These are phyloP conservation scores for Platerodrilus igneus DNA, from an alignment of 2,888 invertebrate genomes.

Conservation along the genomic window DNA sequence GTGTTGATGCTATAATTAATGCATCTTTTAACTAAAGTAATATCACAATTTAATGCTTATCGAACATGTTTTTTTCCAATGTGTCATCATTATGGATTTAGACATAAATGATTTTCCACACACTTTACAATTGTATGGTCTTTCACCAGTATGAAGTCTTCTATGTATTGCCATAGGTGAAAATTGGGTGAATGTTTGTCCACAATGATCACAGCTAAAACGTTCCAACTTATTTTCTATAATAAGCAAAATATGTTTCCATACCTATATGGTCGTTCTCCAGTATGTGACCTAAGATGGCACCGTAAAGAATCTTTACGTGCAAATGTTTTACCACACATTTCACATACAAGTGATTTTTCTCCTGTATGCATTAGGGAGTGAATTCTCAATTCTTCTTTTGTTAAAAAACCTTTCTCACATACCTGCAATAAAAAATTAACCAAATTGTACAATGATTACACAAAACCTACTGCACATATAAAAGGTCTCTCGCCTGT, in stretches of 20 bases:
- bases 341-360: constrained; percentile 58
- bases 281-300: constrained; percentile 56
- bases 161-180: constrained; percentile 62
- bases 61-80: constrained; percentile 56
- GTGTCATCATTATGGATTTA: constrained; percentile 56
- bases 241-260: background rate
- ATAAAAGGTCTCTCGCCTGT: constrained; percentile 58
- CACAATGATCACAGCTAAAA: constrained; percentile 56
- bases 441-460: background rate
- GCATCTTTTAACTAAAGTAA: no score
- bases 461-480: constrained; percentile 49
- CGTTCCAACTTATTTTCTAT: no score
- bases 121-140: constrained; percentile 57
- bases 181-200: constrained; percentile 60
- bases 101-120: constrained; percentile 57
- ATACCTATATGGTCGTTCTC: constrained; percentile 54
- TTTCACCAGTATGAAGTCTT: constrained; percentile 57
- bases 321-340: constrained; percentile 59
- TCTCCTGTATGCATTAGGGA: constrained; percentile 60
- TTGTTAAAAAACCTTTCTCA: constrained; percentile 57
- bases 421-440: constrained; percentile 42
- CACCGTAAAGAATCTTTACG: constrained; percentile 56
- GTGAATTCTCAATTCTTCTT: constrained; percentile 57
- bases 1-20: no score
- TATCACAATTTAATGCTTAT: no score